Evolutionary conservation across 2,113 vertebrate species (phyloP), one percentile per base, ranked within the genome.

Genomic region (Perognathus longimembris): DNA sequence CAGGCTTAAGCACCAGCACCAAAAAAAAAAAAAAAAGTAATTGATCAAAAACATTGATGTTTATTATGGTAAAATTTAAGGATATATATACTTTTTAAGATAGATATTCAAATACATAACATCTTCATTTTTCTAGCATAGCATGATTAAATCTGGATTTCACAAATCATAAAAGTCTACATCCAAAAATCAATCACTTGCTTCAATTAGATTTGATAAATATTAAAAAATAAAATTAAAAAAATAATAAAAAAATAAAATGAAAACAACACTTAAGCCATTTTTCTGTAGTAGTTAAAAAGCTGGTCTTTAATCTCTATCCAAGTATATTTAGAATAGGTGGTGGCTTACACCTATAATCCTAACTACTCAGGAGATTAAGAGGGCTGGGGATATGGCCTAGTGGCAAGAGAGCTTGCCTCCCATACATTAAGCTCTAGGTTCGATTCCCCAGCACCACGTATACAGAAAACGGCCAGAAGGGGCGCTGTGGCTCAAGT

Each of bases 61-160:
- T 80, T 80, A 75, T 14, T 42, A 5, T 18, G 42, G 61, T 69
- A 79, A 57, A 86, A 59, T 88, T 85, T 74, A 57, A 89, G 59
- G 28, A 67, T n/a, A 59, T 17, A 59, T 21, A 59, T 18, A 21
- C 57, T 59, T 45, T 45, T 45, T 45, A 45, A 45, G 45, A 15
- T 15, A 54, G 50, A 54, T 54, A 54, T 54, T 54, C 11, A 54
- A 54, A 74, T 89, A 81, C 20, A 73, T 38, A 71, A 73, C 20
- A 71, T 71, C 50, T 77, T 91, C 85, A 89, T 80, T 77, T 92
- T 89, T 36, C 42, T 89, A 86, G 67, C 2, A 79, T 18, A 71
- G 22, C 36, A 92, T 32, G 26, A 85, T 38, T 88, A 80, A 79
- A 85, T 50, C 38, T 70, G 4, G 54, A 91, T 79, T 69, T 91